Conservation (phyloP, 2,888 invertebrate genomes). For the Sialis lutaria region DNA sequence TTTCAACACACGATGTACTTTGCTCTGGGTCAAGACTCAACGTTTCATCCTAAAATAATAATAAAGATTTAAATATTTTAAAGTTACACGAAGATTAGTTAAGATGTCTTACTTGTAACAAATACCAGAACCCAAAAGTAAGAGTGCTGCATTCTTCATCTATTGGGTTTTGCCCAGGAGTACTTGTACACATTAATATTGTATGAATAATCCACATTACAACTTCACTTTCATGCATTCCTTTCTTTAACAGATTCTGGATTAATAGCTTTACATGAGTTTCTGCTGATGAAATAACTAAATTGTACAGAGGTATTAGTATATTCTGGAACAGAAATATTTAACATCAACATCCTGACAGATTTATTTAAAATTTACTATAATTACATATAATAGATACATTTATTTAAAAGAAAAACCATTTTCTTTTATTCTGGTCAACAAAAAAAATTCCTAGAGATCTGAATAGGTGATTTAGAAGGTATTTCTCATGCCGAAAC, state of each 20-base stretch:
- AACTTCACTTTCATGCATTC: slow-evolving; percentile 31
- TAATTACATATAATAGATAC: background rate
- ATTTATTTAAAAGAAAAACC: slow-evolving; percentile 11
- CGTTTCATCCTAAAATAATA: slow-evolving; percentile 39
- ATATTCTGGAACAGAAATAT: slow-evolving; percentile 38
- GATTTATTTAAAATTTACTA: background rate
- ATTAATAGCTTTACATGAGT: slow-evolving; percentile 43
- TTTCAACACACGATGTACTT: slow-evolving; percentile 29
- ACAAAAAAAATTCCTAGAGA: too few relatives aligned
- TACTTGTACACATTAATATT: slow-evolving; percentile 61
- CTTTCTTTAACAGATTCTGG: slow-evolving; percentile 28
- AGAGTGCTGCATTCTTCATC: slow-evolving; percentile 77
- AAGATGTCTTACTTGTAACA: slow-evolving; percentile 48
- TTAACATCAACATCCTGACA: background rate
- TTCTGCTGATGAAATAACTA: slow-evolving; percentile 53
- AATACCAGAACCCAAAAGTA: slow-evolving; percentile 84
- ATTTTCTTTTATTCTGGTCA: too few relatives aligned
- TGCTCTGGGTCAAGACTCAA: slow-evolving; percentile 28
- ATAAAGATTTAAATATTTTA: background rate
- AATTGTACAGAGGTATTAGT: slow-evolving; percentile 44
- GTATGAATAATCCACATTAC: slow-evolving; percentile 48
- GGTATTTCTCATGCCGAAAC: too few relatives aligned
- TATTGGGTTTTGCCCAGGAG: slow-evolving; percentile 69
- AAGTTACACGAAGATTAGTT: background rate
- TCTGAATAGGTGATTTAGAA: too few relatives aligned